These are phyloP conservation scores for Ctenopoma kingsleyae DNA, from an alignment of 2,797 vertebrate genomes.

Conservation along the genomic window DNA sequence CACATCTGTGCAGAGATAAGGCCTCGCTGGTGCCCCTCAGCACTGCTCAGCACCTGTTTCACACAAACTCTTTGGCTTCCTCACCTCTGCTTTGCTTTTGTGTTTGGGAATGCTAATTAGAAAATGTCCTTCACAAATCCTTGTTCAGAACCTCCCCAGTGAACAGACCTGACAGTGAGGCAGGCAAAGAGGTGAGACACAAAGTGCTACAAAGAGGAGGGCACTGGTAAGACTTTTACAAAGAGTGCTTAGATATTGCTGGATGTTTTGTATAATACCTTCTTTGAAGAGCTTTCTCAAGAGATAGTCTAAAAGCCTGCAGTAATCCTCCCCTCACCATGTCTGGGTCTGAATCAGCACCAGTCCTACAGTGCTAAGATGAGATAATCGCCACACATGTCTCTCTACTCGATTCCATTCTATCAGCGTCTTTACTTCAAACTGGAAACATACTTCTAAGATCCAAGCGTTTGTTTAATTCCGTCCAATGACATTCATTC, in stretches of 20 bases:
- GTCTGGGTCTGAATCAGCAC: conserved; percentile 71
- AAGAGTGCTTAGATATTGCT: conserved; percentile 74
- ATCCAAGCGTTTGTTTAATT: conserved; percentile 34
- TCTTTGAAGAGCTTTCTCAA: conserved; percentile 74
- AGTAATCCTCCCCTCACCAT: conserved; percentile 68
- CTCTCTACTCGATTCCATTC: conserved; percentile 47
- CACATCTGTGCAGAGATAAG: conserved; percentile 66
- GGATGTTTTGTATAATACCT: conserved; percentile 76
- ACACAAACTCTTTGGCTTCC: conserved; percentile 55
- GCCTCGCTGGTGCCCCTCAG: conserved; percentile 23
- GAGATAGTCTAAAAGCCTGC: conserved; percentile 72
- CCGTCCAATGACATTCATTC: background rate
- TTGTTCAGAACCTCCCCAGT: conserved; percentile 57
- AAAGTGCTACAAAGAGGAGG: conserved; percentile 70
- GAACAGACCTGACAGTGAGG: conserved; percentile 40
- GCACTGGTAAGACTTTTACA: conserved; percentile 76
- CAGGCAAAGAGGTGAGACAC: conserved; percentile 62
- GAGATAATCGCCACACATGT: conserved; percentile 75
- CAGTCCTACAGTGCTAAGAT: conserved; percentile 60
- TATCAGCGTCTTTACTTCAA: conserved; percentile 38
- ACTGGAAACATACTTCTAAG: conserved; percentile 44
- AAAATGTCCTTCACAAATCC: conserved; percentile 69
- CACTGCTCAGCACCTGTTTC: conserved; percentile 55
- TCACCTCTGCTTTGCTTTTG: conserved; percentile 69
- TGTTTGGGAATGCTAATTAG: conserved; percentile 76